phyloP scores from a whole-genome alignment of 2,888 invertebrate species.

The Mythimna lalbum region DNA sequence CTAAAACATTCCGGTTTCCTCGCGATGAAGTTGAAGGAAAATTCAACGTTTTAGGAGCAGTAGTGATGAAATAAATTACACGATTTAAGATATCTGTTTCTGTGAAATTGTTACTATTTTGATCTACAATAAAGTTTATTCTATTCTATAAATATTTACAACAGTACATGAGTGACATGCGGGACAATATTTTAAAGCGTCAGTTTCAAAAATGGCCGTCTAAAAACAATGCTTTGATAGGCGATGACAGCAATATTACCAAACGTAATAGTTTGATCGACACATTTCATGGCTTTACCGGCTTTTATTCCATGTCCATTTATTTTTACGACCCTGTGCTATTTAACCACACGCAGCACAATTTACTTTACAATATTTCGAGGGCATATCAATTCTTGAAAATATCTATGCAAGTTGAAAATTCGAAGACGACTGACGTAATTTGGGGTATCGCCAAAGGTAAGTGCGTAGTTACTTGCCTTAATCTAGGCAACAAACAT shows the following conservation, averaged over 20 bases:
- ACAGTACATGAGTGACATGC: no score
- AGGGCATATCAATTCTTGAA: background rate
- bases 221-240: background rate
- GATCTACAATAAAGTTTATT: no score
- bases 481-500: slow-evolving; percentile 2
- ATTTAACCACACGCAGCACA: background rate
- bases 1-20: no score
- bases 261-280: background rate
- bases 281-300: background rate
- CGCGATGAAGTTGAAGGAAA: no score
- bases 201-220: background rate
- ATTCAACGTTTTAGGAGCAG: no score
- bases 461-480: background rate
- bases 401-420: background rate
- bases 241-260: background rate
- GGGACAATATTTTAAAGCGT: no score
- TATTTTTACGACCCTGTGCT: background rate
- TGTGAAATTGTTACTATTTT: no score
- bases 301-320: background rate
- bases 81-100: no score
- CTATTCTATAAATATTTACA: no score
- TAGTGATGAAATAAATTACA: no score
- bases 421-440: background rate
- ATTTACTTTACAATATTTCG: background rate
- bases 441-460: background rate